A percentile compares a stretch with the other conserved stretches of the same genome.
These are phyloP conservation scores for Caenorhabditis brenneri DNA, from an alignment of 1,140 invertebrate species.

Conservation along the genomic window DNA sequence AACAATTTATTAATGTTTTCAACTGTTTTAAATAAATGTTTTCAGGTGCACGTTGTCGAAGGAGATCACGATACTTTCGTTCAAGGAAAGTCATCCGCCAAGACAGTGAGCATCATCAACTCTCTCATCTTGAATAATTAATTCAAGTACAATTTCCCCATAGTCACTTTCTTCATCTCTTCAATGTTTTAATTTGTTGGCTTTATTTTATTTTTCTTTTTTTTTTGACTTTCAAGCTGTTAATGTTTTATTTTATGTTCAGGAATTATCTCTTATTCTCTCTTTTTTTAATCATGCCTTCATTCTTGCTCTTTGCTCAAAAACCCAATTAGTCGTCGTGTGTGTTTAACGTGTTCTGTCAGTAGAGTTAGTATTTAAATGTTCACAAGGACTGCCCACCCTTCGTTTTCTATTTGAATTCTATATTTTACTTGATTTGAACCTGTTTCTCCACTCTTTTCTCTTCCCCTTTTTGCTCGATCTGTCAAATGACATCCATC, in stretches of 20 bases:
- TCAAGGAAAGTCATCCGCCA: slow-evolving; percentile 76
- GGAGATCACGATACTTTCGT: slow-evolving; percentile 85
- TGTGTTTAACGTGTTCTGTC: not conserved
- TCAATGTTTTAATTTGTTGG: slow-evolving; percentile 32
- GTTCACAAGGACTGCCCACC: slow-evolving; percentile 21
- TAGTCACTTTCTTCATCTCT: not conserved
- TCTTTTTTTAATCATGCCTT: too few species aligned
- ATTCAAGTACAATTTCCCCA: not conserved
- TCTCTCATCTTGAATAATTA: slow-evolving; percentile 56
- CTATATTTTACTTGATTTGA: not conserved
- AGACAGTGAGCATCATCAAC: slow-evolving; percentile 76
- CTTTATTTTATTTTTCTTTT: too few species aligned
- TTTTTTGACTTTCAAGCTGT: slow-evolving; percentile 20
- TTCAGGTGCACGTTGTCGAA: slow-evolving; percentile 76
- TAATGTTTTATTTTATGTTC: too few species aligned
- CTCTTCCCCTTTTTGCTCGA: slow-evolving; percentile 2
- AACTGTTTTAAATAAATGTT: not conserved
- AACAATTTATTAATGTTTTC: not conserved
- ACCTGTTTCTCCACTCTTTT: not conserved
- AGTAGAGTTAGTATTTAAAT: not conserved
- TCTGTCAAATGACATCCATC: not conserved
- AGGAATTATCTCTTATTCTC: not conserved
- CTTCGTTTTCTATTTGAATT: not conserved
- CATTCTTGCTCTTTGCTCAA: slow-evolving; percentile 36
- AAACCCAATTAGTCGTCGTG: not conserved